Base-by-base conservation (phyloP, 2,888 invertebrate genomes). In the Oligia latruncula region DNA sequence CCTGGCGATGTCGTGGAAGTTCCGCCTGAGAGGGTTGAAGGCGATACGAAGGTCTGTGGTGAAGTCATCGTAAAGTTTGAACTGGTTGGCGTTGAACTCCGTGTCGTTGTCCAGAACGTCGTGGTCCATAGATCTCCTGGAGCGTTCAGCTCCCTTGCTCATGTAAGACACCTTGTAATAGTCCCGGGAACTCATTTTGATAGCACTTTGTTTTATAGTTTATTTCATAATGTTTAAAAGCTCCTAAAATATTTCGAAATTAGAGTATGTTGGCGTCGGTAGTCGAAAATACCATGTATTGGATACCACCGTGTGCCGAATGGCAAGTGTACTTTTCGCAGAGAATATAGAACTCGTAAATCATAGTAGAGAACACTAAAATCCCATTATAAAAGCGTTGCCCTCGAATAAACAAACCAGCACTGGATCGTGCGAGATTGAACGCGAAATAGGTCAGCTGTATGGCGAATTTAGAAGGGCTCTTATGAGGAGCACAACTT, bases 21-120 rank as follows among this genome's bases (percentile, higher is more conserved):
- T 93, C 85, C 94, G 94, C 84, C 95, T 93, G 85, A 96, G 86
- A 0, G 95, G 93, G 85, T 94, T 95, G 92, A 94, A 96, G 90
- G 93, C 94, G 86, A 96, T 95, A 74, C 96, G 93, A 35, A 96
- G 92, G 84, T 96, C 96, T 60, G 95, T 95, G 0, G 96, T 95
- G 93, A 97, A 97, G 91, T 97, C 97, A 87, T 97, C 97, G 93
- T 94, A 97, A 62, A 97, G 90, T 91, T 96, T 97, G 93, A 95
- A 97, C 91, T 96, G 95, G 91, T 97, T 97, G 64, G 97, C 97
- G 90, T 97, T 97, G 92, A 96, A 95, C 85, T 96, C 97, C 2
- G 96, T 95, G 49, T 95, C 97, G 90, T 96, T 97, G 91, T 97
- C 97, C 81, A 97, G 92, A 8, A 94, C 89, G 77, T 95, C 95